Percentiles rank a stretch among this genome's conserved stretches.
These are phyloP conservation scores for Pangasius sanitwongsei DNA, from an alignment of 2,797 vertebrate genomes.

Conservation along the genomic window DNA sequence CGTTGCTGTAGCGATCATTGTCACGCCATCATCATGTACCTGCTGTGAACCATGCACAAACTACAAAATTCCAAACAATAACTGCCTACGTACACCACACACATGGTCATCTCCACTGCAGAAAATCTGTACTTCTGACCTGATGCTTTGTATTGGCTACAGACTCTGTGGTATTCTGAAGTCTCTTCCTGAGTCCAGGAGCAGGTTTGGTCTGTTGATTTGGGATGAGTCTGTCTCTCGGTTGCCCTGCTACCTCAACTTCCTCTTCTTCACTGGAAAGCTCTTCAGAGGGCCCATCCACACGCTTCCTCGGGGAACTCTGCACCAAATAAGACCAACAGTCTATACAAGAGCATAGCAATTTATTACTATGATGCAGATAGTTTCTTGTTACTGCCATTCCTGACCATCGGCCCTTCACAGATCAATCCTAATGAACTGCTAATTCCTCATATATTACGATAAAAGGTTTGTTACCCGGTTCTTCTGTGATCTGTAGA, in stretches of 20 bases:
- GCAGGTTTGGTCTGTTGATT: conserved; percentile 70
- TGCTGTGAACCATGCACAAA: conserved; percentile 43
- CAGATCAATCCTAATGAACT: background rate
- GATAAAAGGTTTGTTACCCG: conserved; percentile 69
- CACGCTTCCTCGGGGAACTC: conserved; percentile 63
- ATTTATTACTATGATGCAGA: background rate
- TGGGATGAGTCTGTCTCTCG: conserved; percentile 63
- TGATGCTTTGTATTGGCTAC: conserved; percentile 54
- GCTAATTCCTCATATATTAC: background rate
- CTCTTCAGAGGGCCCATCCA: conserved; percentile 83
- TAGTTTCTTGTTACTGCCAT: background rate
- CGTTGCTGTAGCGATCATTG: conserved; percentile 42
- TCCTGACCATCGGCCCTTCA: background rate
- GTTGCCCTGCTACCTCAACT: conserved; percentile 70
- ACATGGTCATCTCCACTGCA: background rate
- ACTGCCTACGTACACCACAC: background rate
- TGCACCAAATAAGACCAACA: conserved; percentile 5
- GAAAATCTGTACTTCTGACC: conserved; percentile 48
- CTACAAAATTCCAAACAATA: background rate
- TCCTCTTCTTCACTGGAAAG: conserved; percentile 91
- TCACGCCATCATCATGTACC: conserved; percentile 54
- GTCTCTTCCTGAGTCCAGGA: conserved; percentile 75
- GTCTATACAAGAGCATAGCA: background rate
- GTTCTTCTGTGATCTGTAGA: conserved; percentile 72
- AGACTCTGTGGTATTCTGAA: conserved; percentile 60